These are phyloP conservation scores for Cyprinodon brontotheroides DNA, from an alignment of 2,113 vertebrate genomes.

Conservation along the genomic window DNA sequence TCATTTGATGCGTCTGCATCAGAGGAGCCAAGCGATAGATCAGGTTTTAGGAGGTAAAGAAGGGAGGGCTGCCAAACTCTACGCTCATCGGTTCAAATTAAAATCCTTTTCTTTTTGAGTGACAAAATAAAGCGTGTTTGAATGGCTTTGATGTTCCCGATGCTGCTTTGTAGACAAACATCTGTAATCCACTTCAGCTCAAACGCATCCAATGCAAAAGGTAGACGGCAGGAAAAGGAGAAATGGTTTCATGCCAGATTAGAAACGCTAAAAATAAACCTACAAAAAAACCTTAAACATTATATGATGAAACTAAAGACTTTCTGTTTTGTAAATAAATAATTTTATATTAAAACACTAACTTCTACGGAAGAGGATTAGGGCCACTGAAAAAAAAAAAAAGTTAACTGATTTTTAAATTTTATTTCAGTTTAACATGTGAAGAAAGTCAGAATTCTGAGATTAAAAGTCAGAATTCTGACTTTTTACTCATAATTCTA, in stretches of 20 bases:
- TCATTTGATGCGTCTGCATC: neutral
- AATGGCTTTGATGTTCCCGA: slow-evolving; percentile 40
- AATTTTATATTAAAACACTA: too few species aligned
- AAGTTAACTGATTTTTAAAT: too few species aligned
- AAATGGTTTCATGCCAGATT: neutral
- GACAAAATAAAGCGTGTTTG: slow-evolving; percentile 29
- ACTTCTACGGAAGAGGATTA: too few species aligned
- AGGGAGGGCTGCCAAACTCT: slow-evolving; percentile 30
- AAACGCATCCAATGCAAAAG: slow-evolving; percentile 5
- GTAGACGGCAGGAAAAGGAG: neutral
- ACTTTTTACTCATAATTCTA: too few species aligned
- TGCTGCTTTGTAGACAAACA: slow-evolving; percentile 12
- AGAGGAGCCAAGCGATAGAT: neutral
- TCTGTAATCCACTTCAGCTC: neutral
- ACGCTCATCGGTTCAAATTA: slow-evolving; percentile 16
- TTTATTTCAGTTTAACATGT: too few species aligned
- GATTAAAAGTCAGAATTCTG: too few species aligned
- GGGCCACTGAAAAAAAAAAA: too few species aligned
- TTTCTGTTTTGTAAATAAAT: neutral
- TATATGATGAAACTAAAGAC: neutral
- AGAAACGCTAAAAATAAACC: neutral
- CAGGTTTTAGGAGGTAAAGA: neutral
- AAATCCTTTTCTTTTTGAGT: slow-evolving; percentile 9
- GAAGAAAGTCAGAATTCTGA: too few species aligned
- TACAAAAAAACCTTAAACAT: neutral